These are phyloP conservation scores for Penaeus vannamei DNA, from an alignment of 1,140 invertebrate genomes.

Conservation along the genomic window DNA sequence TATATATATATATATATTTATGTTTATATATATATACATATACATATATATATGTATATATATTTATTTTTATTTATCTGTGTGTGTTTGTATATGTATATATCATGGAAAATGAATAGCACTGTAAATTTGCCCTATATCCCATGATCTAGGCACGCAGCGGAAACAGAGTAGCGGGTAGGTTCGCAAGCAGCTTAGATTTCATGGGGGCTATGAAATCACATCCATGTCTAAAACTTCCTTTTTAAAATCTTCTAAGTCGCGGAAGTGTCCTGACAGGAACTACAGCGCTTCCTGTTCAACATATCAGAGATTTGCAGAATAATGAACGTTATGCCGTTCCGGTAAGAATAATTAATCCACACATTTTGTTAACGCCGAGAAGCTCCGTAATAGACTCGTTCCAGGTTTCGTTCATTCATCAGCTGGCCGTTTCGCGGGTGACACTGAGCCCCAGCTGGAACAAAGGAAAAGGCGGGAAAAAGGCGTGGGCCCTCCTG, in stretches of 20 bases:
- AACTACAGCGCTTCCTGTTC: no score
- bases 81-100: no score
- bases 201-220: not conserved
- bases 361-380: slow-evolving; percentile 45
- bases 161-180: slow-evolving; percentile 30
- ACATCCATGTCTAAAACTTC: not conserved
- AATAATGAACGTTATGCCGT: not conserved
- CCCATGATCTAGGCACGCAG: not conserved
- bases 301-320: no score
- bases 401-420: slow-evolving; percentile 61
- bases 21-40: no score
- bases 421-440: slow-evolving; percentile 57
- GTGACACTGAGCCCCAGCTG: slow-evolving; percentile 61
- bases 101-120: no score
- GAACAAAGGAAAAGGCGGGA: slow-evolving; percentile 59
- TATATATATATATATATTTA: no score
- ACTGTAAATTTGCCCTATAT: not conserved
- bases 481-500: slow-evolving; percentile 58
- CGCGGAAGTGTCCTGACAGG: not conserved
- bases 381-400: slow-evolving; percentile 62
- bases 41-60: no score
- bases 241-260: not conserved
- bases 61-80: no score
- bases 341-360: slow-evolving; percentile 48
- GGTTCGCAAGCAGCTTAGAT: slow-evolving; percentile 40